Evolutionary conservation across 1,140 invertebrate genomes (phyloP), one percentile per base, ranked within the genome.

Genomic region (Diploscapter pachys): DNA sequence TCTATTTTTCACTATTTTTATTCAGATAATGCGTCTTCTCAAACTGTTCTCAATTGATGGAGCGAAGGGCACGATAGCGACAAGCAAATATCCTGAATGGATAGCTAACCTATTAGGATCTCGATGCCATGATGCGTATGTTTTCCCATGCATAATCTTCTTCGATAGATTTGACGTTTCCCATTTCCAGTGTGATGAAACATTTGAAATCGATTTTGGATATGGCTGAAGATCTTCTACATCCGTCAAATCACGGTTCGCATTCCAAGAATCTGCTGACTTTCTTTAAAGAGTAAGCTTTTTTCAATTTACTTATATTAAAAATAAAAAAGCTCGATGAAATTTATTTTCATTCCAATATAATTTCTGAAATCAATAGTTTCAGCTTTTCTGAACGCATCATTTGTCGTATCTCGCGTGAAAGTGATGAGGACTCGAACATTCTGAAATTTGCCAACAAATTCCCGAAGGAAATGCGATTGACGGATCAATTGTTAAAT

Each of bases 171-270:
- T 31, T 31, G 0, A 31, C 31, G 31, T 31, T 31, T 31, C 31
- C 31, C 31, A 31, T 31, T 31, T 31, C 31, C 31, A 31, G 31
- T 31, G 31, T 31, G 31, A 31, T 31, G 31, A 31, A 31, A 31
- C 31, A 31, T 31, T 31, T 31, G 31, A 31, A 31, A 31, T 31
- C 31, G 31, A 31, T 31, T 31, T 31, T 31, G 31, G 31, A 31
- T 31, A 31, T 31, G 31, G 31, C 31, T 3, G 92, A 94, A 85
- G 93, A 92, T 5, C 96, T 93, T 87, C 91, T 92, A 81, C 92
- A 96, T 87, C 92, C 93, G 67, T 93, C 93, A 0, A 96, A 96
- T 86, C 85, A 87, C 73, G 93, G 94, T 6, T 87, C 88, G 49
- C 95, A 93, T 92, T 89, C 90, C 48, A 55, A 57, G 50, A 63